Percentiles rank a stretch among this genome's conserved stretches.
Evolutionary conservation across 53 echinoderm and acorn worm genomes (phyloP).

Genomic region (Luidia sarsii): DNA sequence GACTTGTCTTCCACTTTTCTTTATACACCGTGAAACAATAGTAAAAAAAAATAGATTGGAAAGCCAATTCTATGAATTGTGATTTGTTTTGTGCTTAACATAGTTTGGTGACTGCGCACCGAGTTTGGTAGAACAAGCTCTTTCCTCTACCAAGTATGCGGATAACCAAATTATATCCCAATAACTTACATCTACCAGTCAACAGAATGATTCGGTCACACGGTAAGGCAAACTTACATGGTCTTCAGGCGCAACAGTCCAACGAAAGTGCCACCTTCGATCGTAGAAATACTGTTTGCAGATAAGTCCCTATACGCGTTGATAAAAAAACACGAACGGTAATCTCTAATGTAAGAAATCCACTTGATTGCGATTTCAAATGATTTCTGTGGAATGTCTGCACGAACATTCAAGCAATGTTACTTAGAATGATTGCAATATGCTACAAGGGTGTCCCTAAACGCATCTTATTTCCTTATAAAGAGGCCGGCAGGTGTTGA

Average conservation of each 20-base stretch:
- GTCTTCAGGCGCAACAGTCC: background rate
- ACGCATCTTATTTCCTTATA: background rate
- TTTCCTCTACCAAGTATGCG: no score
- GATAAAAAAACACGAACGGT: background rate
- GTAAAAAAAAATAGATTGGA: background rate
- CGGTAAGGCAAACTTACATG: conserved; percentile 15
- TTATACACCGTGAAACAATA: no score
- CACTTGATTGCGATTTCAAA: background rate
- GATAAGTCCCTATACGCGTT: background rate
- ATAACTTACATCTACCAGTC: no score
- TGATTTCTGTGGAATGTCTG: background rate
- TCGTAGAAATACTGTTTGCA: background rate
- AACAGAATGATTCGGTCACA: background rate
- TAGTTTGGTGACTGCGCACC: no score
- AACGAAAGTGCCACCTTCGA: no score
- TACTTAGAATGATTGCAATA: background rate
- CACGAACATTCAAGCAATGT: background rate
- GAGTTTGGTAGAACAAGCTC: no score
- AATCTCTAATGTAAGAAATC: background rate
- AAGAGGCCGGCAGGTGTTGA: no score
- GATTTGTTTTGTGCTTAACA: no score
- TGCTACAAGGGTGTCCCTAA: background rate
- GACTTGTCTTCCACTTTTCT: no score
- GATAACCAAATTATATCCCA: no score
- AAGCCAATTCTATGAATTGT: no score